Conservation (phyloP, 2,888 invertebrate genomes). For the Ophraella communa region DNA sequence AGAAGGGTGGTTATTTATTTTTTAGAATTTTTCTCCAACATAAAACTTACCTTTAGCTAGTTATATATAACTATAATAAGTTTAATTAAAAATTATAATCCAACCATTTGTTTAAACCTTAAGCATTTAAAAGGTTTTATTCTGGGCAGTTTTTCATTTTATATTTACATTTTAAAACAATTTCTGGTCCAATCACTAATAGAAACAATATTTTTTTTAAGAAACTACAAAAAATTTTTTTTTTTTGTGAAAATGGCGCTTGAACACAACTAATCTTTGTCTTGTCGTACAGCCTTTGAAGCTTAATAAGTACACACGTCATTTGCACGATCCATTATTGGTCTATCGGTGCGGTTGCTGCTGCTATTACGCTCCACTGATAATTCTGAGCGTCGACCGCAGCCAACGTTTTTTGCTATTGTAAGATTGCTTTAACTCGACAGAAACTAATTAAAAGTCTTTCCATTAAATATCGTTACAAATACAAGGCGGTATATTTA, state of each 20-base stretch:
- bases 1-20: too few species aligned
- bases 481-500: constrained; percentile 8
- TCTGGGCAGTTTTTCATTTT: too few species aligned
- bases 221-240: too few species aligned
- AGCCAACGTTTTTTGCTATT: constrained; percentile 47
- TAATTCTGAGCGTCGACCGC: constrained; percentile 50
- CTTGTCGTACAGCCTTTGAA: background rate
- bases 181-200: too few species aligned
- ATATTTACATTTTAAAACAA: too few species aligned
- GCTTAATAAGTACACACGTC: constrained; percentile 38
- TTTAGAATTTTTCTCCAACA: too few species aligned
- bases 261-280: background rate
- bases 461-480: constrained; percentile 49
- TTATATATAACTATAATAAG: too few species aligned
- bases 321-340: constrained; percentile 56
- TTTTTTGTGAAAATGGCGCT: background rate
- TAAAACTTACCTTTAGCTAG: too few species aligned
- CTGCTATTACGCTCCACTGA: constrained; percentile 54
- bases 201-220: too few species aligned
- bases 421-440: constrained; percentile 57
- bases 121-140: too few species aligned
- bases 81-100: too few species aligned
- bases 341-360: constrained; percentile 46
- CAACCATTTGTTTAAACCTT: too few species aligned
- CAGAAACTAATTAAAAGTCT: constrained; percentile 60